Conservation (phyloP, 2,797 vertebrate genomes). For the Lophotriccus pileatus region DNA sequence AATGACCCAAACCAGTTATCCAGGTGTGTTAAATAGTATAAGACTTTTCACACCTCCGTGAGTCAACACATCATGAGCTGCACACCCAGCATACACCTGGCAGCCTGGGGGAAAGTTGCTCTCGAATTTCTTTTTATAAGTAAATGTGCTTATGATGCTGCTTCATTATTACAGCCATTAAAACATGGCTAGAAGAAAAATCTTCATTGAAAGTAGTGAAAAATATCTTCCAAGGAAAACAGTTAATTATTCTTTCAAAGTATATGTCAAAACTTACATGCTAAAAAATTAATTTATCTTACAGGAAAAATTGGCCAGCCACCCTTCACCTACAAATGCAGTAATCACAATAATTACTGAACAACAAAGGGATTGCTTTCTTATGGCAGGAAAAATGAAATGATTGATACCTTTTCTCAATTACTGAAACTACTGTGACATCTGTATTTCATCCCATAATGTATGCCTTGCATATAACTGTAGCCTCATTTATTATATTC, state of each 20-base stretch:
- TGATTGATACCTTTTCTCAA: not conserved
- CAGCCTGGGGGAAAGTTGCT: not conserved
- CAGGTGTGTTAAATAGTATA: not conserved
- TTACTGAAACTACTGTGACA: not conserved
- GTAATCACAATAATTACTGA: not conserved
- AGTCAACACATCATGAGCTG: not conserved
- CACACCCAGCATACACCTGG: not conserved
- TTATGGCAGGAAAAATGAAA: not conserved
- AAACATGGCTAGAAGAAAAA: not conserved
- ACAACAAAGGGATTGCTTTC: not conserved
- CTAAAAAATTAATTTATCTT: not conserved
- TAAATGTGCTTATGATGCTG: not conserved
- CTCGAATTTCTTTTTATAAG: not conserved
- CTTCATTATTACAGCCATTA: not conserved
- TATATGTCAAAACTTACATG: not conserved
- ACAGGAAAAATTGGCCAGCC: not conserved
- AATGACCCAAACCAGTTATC: not conserved
- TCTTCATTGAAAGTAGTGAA: not conserved
- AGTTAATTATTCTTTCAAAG: not conserved
- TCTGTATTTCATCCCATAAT: not conserved
- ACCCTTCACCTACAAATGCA: not conserved
- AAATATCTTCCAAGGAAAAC: not conserved
- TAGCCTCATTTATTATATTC: not conserved
- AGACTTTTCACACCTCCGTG: not conserved
- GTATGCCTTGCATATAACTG: not conserved